These are phyloP conservation scores for Asobara japonica DNA, from an alignment of 1,140 invertebrate species.

Conservation along the genomic window DNA sequence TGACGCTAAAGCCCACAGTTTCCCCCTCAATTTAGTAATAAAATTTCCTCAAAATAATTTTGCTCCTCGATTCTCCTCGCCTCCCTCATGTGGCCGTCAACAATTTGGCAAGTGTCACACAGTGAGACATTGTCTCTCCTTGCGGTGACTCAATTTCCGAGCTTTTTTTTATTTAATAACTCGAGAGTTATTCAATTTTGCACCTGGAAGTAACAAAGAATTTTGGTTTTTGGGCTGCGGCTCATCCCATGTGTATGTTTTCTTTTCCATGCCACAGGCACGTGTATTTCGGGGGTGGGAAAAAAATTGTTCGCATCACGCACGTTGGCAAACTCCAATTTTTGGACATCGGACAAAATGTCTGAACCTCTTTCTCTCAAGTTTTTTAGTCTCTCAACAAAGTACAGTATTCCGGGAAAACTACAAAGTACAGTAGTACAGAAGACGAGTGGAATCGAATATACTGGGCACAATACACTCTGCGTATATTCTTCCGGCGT, in stretches of 20 bases:
- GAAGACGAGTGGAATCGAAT: no score
- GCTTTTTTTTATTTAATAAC: neutral
- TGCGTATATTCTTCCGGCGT: no score
- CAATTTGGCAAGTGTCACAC: slow-evolving; percentile 24
- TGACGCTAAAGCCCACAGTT: slow-evolving; percentile 39
- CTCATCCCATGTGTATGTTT: neutral
- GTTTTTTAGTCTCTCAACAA: no score
- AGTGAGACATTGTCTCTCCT: slow-evolving; percentile 21
- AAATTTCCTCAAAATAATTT: slow-evolving; percentile 1
- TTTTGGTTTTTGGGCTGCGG: slow-evolving; percentile 14
- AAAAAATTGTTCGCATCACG: no score
- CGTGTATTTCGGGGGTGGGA: no score
- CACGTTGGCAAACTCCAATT: no score
- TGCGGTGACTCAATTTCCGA: neutral
- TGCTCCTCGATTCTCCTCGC: neutral
- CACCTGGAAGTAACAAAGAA: slow-evolving; percentile 32
- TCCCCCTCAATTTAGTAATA: slow-evolving; percentile 14
- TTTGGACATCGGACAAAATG: no score
- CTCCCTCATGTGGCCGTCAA: slow-evolving; percentile 30
- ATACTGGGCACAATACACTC: no score
- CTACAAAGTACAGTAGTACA: no score
- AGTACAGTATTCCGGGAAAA: no score
- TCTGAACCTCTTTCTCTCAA: no score
- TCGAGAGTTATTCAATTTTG: slow-evolving; percentile 1
- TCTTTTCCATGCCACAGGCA: neutral